Base-by-base conservation (phyloP, 2,888 invertebrate genomes). In the Protonemura montana region DNA sequence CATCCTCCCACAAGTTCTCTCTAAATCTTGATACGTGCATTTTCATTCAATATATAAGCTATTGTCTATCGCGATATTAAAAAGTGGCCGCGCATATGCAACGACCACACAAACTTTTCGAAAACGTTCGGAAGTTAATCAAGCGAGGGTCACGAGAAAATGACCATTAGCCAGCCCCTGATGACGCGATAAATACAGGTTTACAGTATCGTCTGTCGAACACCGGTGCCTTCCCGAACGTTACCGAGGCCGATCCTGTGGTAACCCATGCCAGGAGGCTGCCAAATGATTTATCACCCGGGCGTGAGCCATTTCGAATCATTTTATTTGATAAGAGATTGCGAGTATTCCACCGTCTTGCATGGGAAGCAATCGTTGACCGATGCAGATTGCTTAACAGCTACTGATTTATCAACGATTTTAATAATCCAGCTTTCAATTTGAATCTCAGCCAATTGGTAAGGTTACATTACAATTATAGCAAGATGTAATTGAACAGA, bases 91-190 rank as follows among this genome's bases (percentile, higher is more conserved):
- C 21, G 3, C 59, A 59, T 21, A 59, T 59, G 59, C 59, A 83
- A n/a, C n/a, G 82, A 83, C 82, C 82, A 83, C 82, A 83, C 82
- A 83, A 83, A 35, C 0, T 42, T 42, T 83, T 83, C 26, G 25
- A 83, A 83, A 83, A 83, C 35, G 30, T 41, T 83, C 82, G 82
- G 82, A 83, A 83, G 82, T 83, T 83, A 83, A 83, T 83, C 82
- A 83, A 83, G 41, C 1, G 26, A n/a, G 25, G 82, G 82, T 83
- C 82, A 83, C 82, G 82, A 78, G 27, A 13, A 78, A 13, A 25
- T 78, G 26, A 78, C 59, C 78, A 83, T 83, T 83, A 83, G 82
- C 82, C n/a, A 25, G 41, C 82, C 82, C 35, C 35, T 26, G 82
- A 83, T 83, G 82, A 41, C 30, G 30, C 82, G 82, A 83, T 83